Evolutionary conservation across 30 jellyfish, hydroid and myxozoan species (phyloP).

Genomic region (Aurelia aurita complex sp. Pacific): DNA sequence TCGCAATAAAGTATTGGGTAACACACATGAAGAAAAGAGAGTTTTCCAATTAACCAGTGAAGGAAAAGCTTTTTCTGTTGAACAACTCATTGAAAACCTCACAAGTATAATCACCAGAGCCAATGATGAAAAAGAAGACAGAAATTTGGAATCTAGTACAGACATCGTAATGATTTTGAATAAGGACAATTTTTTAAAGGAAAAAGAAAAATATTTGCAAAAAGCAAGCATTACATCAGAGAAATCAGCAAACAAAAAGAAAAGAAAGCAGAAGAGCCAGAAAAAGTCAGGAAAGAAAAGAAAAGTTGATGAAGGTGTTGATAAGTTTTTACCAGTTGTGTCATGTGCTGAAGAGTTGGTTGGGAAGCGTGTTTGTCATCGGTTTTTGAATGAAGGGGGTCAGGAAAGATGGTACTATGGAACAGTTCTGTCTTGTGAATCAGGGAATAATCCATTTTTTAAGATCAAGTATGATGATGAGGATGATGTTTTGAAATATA

Average conservation of each 20-base stretch:
- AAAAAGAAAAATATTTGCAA: neutral
- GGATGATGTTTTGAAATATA: neutral
- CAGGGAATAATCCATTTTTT: constrained; percentile 17
- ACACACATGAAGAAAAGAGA: neutral
- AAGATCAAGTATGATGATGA: constrained; percentile 16
- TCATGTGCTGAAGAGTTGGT: constrained; percentile 15
- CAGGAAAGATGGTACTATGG: constrained; percentile 34
- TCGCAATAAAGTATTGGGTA: neutral
- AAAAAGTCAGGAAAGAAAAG: constrained; percentile 5
- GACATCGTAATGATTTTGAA: neutral
- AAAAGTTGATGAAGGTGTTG: neutral
- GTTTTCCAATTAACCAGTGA: neutral
- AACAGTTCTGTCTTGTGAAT: neutral
- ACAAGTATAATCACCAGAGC: neutral
- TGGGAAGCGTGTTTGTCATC: constrained; percentile 26
- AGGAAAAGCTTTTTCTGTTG: neutral
- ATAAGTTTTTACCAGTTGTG: constrained; percentile 3
- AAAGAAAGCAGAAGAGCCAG: neutral
- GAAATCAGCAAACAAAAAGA: neutral
- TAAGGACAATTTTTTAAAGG: neutral
- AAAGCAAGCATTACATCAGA: neutral
- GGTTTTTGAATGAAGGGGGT: neutral
- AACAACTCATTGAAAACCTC: neutral
- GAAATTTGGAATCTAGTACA: neutral
- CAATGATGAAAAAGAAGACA: neutral